Percentiles rank a stretch among this genome's conserved stretches.
Evolutionary conservation across 2,888 invertebrate genomes (phyloP).

Genomic region (Limulus polyphemus): DNA sequence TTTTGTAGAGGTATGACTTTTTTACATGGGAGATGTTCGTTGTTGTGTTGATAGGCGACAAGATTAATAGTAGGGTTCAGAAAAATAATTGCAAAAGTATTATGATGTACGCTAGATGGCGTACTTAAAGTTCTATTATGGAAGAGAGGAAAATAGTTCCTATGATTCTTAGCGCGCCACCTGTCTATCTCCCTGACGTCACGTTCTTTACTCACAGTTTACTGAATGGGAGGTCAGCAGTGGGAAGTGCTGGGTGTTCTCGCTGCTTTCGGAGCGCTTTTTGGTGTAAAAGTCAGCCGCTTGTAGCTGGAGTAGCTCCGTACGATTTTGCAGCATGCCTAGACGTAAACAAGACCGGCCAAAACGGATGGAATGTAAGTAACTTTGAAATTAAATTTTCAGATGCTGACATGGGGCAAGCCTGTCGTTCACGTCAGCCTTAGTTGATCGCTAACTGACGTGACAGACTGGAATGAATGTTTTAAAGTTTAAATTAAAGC

Average conservation of each 20-base stretch:
- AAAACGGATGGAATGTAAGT: constrained; percentile 24
- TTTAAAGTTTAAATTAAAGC: too few relatives aligned
- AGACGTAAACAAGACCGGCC: constrained; percentile 21
- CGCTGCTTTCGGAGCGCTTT: constrained; percentile 20
- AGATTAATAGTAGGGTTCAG: too few relatives aligned
- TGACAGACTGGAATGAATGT: too few relatives aligned
- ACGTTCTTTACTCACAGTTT: constrained; percentile 22
- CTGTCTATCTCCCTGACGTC: constrained; percentile 25
- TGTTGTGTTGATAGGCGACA: too few relatives aligned
- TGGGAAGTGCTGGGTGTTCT: constrained; percentile 24
- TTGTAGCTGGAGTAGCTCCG: constrained; percentile 11
- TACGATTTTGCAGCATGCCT: constrained; percentile 15
- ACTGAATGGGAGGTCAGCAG: constrained; percentile 26
- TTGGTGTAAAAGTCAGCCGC: constrained; percentile 20
- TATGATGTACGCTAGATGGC: too few relatives aligned
- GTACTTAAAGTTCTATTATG: too few relatives aligned
- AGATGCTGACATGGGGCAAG: too few relatives aligned
- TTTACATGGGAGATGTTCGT: too few relatives aligned
- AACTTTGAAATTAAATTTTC: background rate
- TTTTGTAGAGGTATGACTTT: too few relatives aligned
- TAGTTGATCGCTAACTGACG: too few relatives aligned
- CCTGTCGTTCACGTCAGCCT: too few relatives aligned
- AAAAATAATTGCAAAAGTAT: too few relatives aligned
- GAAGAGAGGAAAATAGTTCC: constrained; percentile 7
- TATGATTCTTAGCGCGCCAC: constrained; percentile 21